phyloP scores from a whole-genome alignment of 2,113 vertebrate genomes.

The Spermophilus dauricus region DNA sequence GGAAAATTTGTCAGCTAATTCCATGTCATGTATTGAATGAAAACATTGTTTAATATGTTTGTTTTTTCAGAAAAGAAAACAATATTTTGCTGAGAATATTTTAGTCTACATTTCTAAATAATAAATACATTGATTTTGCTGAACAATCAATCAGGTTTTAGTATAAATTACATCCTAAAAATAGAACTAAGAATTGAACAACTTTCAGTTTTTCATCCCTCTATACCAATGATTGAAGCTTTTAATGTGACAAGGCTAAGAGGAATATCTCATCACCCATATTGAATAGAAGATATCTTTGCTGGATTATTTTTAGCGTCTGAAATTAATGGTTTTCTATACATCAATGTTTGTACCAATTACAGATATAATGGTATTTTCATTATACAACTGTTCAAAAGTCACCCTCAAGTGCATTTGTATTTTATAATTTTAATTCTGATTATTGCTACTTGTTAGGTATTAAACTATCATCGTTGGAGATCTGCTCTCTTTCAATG shows the following conservation, averaged over 20 bases:
- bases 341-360: neutral
- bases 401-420: neutral
- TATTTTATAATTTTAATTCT: slow-evolving; percentile 5
- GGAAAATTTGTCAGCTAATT: neutral
- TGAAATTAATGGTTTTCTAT: neutral
- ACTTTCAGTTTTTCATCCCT: neutral
- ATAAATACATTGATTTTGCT: neutral
- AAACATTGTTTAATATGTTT: neutral
- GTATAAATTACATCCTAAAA: neutral
- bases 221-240: neutral
- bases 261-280: neutral
- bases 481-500: neutral
- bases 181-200: neutral
- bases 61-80: neutral
- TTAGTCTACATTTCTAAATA: neutral
- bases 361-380: neutral
- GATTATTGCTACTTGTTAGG: neutral
- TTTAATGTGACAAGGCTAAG: neutral
- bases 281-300: neutral
- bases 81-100: neutral
- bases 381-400: neutral
- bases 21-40: neutral
- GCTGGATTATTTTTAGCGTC: neutral
- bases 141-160: neutral
- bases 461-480: neutral